These are phyloP conservation scores for Falco rusticolus DNA, from an alignment of 2,797 vertebrate species.

Conservation along the genomic window DNA sequence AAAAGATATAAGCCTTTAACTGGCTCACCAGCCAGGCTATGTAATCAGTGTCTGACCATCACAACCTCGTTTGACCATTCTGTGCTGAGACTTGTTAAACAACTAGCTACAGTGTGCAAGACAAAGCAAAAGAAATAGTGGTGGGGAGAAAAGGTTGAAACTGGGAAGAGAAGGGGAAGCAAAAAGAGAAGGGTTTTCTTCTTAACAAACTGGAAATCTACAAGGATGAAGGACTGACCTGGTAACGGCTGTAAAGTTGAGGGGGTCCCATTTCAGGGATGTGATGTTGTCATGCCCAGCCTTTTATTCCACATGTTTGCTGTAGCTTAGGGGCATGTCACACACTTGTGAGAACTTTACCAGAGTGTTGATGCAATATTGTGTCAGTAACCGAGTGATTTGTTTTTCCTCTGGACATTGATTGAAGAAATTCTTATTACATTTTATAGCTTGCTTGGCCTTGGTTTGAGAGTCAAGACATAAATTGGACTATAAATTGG, in stretches of 20 bases:
- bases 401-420: slow-evolving; percentile 83
- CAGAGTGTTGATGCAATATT: slow-evolving; percentile 75
- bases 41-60: slow-evolving; percentile 33
- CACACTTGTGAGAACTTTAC: slow-evolving; percentile 77
- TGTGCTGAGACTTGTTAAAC: slow-evolving; percentile 33
- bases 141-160: slow-evolving; percentile 17
- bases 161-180: neutral
- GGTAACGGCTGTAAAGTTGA: slow-evolving; percentile 55
- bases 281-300: neutral
- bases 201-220: slow-evolving; percentile 37
- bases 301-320: slow-evolving; percentile 36
- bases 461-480: slow-evolving; percentile 77
- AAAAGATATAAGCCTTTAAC: neutral
- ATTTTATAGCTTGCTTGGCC: slow-evolving; percentile 82
- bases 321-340: slow-evolving; percentile 75
- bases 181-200: slow-evolving; percentile 42
- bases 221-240: slow-evolving; percentile 51
- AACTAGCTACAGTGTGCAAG: slow-evolving; percentile 8
- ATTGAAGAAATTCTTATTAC: slow-evolving; percentile 85
- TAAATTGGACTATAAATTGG: slow-evolving; percentile 84
- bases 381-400: slow-evolving; percentile 79
- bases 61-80: slow-evolving; percentile 31
- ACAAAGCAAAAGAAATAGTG: neutral
- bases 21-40: neutral
- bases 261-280: neutral